phyloP scores from a whole-genome alignment of 2,113 vertebrate species.

The Gambusia holbrooki region DNA sequence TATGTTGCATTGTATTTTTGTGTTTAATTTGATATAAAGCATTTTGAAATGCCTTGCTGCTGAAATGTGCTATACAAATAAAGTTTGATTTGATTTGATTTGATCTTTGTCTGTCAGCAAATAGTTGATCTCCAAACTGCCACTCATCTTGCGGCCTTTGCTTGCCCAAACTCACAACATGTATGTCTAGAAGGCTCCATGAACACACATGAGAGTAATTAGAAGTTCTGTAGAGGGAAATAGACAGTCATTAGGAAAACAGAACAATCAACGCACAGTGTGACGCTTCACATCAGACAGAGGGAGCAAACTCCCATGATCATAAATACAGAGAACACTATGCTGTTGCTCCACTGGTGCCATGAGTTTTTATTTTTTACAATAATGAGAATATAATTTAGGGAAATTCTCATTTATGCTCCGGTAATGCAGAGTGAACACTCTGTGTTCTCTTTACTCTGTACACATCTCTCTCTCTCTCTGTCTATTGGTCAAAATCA shows the following conservation, averaged over 20 bases:
- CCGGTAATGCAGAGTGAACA: constrained; percentile 5
- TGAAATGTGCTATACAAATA: no score
- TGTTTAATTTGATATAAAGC: no score
- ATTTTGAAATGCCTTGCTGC: no score
- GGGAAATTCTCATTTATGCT: constrained; percentile 36
- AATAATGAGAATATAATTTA: constrained; percentile 59
- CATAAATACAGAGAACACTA: constrained; percentile 60
- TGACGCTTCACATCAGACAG: constrained; percentile 56
- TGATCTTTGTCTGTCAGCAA: neutral
- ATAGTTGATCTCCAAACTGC: no score
- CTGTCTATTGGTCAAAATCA: no score
- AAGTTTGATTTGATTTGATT: no score
- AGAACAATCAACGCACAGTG: constrained; percentile 45
- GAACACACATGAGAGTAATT: constrained; percentile 61
- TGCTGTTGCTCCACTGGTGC: constrained; percentile 33
- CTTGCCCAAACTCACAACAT: no score
- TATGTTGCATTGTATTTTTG: no score
- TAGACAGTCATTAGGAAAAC: constrained; percentile 63
- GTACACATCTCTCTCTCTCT: neutral
- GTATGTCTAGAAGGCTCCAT: no score
- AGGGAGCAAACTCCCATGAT: constrained; percentile 47
- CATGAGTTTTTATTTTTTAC: constrained; percentile 16
- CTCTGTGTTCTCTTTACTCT: neutral
- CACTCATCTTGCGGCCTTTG: no score
- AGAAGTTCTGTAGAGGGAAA: constrained; percentile 58